Evolutionary conservation across 2,797 vertebrate species (phyloP).

Genomic region (Periparus ater): DNA sequence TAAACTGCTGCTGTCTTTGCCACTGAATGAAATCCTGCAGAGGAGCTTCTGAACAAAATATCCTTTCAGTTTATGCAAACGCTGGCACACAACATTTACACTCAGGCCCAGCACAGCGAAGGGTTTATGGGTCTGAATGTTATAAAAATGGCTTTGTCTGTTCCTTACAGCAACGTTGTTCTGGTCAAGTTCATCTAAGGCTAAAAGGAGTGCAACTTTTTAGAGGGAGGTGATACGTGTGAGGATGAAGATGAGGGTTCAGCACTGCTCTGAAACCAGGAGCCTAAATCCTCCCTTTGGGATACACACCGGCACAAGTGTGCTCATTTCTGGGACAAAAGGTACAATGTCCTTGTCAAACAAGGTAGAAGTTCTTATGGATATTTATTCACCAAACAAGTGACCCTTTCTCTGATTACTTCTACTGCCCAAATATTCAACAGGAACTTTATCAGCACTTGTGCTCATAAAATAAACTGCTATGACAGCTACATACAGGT

Average conservation of each 20-base stretch:
- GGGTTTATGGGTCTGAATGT: slow-evolving; percentile 19
- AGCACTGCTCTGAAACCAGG: not conserved
- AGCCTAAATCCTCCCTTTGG: not conserved
- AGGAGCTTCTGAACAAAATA: slow-evolving; percentile 53
- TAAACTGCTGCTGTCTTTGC: slow-evolving; percentile 53
- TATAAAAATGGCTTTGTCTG: slow-evolving; percentile 44
- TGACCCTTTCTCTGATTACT: not conserved
- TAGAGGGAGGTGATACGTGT: not conserved
- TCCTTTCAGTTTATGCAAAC: slow-evolving; percentile 45
- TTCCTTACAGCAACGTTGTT: not conserved
- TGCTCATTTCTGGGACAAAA: not conserved
- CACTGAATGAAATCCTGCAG: slow-evolving; percentile 28
- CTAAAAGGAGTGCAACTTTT: not conserved
- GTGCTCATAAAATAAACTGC: not conserved
- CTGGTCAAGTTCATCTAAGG: slow-evolving; percentile 18
- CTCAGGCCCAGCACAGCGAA: not conserved
- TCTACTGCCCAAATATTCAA: not conserved
- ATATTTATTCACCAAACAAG: not conserved
- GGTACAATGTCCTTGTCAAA: not conserved
- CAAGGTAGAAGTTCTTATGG: not conserved
- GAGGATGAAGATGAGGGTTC: not conserved
- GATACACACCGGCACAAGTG: not conserved
- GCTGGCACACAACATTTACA: not conserved
- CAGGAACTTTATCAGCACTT: not conserved
- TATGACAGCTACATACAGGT: not conserved